Percentiles rank a stretch among this genome's conserved stretches.
Conservation (phyloP, 2,888 invertebrate species). For the Limnephilus auricula region DNA sequence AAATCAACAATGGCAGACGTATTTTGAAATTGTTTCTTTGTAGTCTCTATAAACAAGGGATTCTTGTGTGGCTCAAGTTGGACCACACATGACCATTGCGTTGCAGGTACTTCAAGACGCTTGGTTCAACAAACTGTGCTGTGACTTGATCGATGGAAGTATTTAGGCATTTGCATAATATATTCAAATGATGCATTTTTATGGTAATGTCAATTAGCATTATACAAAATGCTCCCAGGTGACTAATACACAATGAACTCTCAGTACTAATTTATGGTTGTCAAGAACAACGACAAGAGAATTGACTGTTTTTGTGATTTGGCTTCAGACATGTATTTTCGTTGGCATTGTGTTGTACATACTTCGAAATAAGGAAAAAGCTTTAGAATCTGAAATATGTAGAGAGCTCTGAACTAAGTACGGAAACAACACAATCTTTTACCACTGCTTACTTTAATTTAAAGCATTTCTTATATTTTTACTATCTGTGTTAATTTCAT, state of each 20-base stretch:
- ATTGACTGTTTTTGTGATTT: background rate
- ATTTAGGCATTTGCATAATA: background rate
- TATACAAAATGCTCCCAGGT: background rate
- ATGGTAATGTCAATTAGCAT: background rate
- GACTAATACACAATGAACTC: background rate
- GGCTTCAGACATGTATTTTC: background rate
- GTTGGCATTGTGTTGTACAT: background rate
- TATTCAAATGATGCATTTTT: background rate
- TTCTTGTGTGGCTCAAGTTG: background rate
- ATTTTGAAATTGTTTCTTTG: too few relatives aligned
- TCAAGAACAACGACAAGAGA: background rate
- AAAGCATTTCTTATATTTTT: background rate
- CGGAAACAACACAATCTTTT: background rate
- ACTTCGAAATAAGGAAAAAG: background rate
- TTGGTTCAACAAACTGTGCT: background rate
- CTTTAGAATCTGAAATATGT: background rate
- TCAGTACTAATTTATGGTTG: background rate
- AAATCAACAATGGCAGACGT: too few relatives aligned
- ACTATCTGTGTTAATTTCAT: background rate
- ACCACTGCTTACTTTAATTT: background rate
- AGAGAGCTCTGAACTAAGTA: background rate
- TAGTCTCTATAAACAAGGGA: too few relatives aligned
- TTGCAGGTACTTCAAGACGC: background rate
- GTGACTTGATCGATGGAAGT: background rate
- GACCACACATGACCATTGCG: background rate